These are phyloP conservation scores for Tamandua tetradactyla DNA, from an alignment of 2,797 vertebrate species.

Conservation along the genomic window DNA sequence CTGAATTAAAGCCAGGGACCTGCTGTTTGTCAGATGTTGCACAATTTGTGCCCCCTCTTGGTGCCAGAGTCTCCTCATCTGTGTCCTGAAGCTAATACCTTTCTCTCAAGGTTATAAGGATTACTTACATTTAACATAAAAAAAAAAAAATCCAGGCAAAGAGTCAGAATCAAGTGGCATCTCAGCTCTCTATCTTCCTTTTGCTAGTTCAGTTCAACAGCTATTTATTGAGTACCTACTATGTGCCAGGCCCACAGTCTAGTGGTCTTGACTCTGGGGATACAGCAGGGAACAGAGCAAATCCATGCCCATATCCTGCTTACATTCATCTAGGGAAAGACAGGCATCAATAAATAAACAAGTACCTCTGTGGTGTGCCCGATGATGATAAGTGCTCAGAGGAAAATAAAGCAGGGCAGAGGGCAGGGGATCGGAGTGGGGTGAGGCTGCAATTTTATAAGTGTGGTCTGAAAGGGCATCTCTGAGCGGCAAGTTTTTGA, in stretches of 20 bases:
- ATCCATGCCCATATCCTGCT: too few relatives aligned
- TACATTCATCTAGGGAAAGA: not conserved
- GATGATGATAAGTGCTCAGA: not conserved
- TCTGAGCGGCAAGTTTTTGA: not conserved
- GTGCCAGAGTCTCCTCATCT: not conserved
- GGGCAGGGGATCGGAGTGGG: too few relatives aligned
- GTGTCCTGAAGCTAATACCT: not conserved
- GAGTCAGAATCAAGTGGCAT: not conserved
- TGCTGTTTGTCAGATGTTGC: not conserved
- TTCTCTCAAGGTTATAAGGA: not conserved
- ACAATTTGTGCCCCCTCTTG: not conserved
- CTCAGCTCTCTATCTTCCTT: not conserved
- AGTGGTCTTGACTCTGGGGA: too few relatives aligned
- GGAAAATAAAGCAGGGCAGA: not conserved
- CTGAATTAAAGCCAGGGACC: not conserved
- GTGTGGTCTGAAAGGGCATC: not conserved
- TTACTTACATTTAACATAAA: too few relatives aligned
- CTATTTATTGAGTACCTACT: not conserved
- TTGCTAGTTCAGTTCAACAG: not conserved
- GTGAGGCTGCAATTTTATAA: not conserved
- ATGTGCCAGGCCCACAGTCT: not conserved
- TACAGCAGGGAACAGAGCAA: too few relatives aligned
- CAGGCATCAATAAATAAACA: not conserved
- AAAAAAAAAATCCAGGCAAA: not conserved
- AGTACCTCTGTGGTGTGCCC: accelerated